Base-by-base conservation (phyloP, 2,797 vertebrate species). In the Anas georgica region DNA sequence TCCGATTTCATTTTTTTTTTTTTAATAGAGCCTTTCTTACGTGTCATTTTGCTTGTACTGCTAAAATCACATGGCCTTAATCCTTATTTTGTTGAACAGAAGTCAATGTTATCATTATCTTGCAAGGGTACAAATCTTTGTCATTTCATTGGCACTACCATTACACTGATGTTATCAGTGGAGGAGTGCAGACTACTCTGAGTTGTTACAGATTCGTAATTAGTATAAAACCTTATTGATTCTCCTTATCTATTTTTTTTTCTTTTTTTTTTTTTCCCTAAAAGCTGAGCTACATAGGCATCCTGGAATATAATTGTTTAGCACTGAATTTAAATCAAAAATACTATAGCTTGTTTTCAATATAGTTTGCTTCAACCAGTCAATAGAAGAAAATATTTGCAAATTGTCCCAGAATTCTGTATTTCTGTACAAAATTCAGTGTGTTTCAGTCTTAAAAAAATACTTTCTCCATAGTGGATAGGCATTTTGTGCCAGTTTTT, bases 221-320 rank as follows among this genome's bases (percentile, higher is more conserved):
- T 95, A 91, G n/a, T 29, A 83, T 10, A 74, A 23, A 77, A 68
- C 77, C 20, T 7, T 91, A 88, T 88, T 80, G 70, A 79, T 96
- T 93, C 45, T 66, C 28, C 10, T 2, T 35, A 52, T 83, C 14
- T 78, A 80, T 91, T 48, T 79, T 43, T 35, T 60, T 37, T 60
- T 26, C 16, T 52, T 28, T 46, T 22, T 22, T 46, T 91, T 48
- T 35, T 16, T 28, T 28, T 52, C 50, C 9, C 62, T 21, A 69
- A 68, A 87, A 45, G 29, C 12, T 92, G 60, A 94, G 39, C 59
- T 69, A 7, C 17, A 16, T 28, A 37, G 16, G 50, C 45, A 83
- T 23, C 29, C 22, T 52, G 69, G 70, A 93, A 73, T 77, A 55
- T 7, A 45, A 74, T 22, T 2, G 2, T 41, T 73, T 75, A 90